Base-by-base conservation (phyloP, 2,113 vertebrate genomes). In the Xiphophorus hellerii region DNA sequence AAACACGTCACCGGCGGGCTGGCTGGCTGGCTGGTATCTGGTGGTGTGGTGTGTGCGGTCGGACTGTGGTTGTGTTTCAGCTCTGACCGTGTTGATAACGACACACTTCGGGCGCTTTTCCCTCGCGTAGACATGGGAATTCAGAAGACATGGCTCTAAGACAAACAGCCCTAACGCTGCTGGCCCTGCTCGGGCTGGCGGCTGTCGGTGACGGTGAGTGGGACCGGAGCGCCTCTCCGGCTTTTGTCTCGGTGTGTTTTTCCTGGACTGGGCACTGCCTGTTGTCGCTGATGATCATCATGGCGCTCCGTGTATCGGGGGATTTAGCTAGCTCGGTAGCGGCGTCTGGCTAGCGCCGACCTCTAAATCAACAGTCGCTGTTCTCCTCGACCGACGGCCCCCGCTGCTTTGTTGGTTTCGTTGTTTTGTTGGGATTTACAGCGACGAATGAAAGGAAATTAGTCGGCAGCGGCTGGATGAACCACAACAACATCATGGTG, bases 41-140 rank as follows among this genome's bases (percentile, higher is more conserved):
- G 71, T 82, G 72, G 91, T 87, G 87, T 84, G 85, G 92, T 90
- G 81, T 27, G 87, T 90, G 87, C 83, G 90, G 88, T 90, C 78
- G 76, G 86, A 83, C 85, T 89, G 93, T 92, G 90, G 91, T 92
- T 90, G 88, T 87, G 93, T 89, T 85, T 84, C 87, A 86, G 87
- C 81, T 87, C 88, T 84, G 83, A 31, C 81, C 81, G 84, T 29
- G 83, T 91, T 89, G 86, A 90, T 89, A 93, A 77, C 89, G 89
- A 86, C 87, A 86, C 83, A 80, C 84, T 83, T 84, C 73, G 80
- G 83, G 88, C 89, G 83, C 86, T 64, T 93, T 94, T 28, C 92
- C 74, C 80, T 82, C 75, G 91, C 82, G 78, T 73, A 89, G 94
- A 92, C 88, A 95, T 95, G 94, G 94, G 89, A 93, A 89, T 92